Conservation (phyloP, 1,140 invertebrate species). For the Drosophila seguyi region DNA sequence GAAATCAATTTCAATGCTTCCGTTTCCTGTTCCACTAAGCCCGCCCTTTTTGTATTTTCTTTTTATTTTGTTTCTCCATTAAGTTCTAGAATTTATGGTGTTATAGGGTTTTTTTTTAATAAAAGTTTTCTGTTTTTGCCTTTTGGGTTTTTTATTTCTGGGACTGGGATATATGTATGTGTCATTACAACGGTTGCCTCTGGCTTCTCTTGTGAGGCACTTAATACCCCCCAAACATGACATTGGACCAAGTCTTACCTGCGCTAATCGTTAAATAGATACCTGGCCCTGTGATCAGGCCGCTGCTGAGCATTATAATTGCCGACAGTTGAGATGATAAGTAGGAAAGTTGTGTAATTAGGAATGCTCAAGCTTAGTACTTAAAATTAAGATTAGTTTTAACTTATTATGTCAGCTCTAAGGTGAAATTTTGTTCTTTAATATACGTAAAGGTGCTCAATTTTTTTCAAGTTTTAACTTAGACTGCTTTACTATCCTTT, state of each 20-base stretch:
- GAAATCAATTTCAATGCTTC: slow-evolving; percentile 79
- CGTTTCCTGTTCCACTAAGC: slow-evolving; percentile 37
- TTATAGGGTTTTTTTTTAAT: slow-evolving; percentile 58
- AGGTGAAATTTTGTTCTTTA: too few relatives aligned
- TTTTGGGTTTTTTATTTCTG: slow-evolving; percentile 38
- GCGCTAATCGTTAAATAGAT: slow-evolving; percentile 18
- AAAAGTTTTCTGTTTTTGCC: slow-evolving; percentile 15
- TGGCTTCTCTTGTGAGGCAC: slow-evolving; percentile 4
- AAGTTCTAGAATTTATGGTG: slow-evolving; percentile 54
- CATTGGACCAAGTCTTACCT: slow-evolving; percentile 21
- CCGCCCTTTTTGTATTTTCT: slow-evolving; percentile 28
- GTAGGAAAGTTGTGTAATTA: not conserved
- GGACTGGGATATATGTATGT: slow-evolving; percentile 11
- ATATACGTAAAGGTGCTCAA: not conserved
- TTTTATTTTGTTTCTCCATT: slow-evolving; percentile 17
- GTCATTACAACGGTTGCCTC: slow-evolving; percentile 35
- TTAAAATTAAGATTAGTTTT: not conserved
- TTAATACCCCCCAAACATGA: slow-evolving; percentile 24
- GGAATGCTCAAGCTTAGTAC: not conserved
- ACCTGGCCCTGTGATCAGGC: slow-evolving; percentile 27
- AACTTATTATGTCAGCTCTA: not conserved
- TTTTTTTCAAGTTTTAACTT: too few relatives aligned
- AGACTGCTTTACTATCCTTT: not conserved
- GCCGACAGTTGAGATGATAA: slow-evolving; percentile 1
- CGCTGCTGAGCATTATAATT: slow-evolving; percentile 21